Conservation (phyloP, 2,797 vertebrate genomes). For the Phaenicophaeus curvirostris region DNA sequence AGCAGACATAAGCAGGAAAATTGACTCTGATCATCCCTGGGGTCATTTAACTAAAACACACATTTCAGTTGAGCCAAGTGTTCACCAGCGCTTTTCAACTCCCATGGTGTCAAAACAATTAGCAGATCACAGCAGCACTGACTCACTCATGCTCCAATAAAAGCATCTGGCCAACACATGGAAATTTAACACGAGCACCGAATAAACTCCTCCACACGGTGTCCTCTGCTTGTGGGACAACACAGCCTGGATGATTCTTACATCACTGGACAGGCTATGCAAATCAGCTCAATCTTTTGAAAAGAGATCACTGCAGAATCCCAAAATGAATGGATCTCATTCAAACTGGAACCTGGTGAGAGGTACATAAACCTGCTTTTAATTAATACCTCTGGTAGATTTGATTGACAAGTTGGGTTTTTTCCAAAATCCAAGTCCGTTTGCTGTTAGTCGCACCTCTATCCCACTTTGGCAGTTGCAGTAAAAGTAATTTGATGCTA, state of each 20-base stretch:
- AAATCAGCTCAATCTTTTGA: background rate
- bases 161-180: slow-evolving; percentile 59
- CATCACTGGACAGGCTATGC: background rate
- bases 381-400: background rate
- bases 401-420: background rate
- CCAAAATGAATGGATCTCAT: background rate
- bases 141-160: background rate
- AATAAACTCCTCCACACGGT: background rate
- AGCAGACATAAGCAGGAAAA: slow-evolving; percentile 50
- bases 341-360: background rate
- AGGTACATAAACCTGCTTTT: background rate
- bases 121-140: slow-evolving; percentile 36
- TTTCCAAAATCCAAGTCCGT: background rate
- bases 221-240: background rate
- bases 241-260: background rate
- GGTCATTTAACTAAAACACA: slow-evolving; percentile 62
- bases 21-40: slow-evolving; percentile 57
- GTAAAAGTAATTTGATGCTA: background rate
- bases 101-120: slow-evolving; percentile 66
- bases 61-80: slow-evolving; percentile 48
- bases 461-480: background rate
- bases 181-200: background rate
- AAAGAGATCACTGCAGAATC: background rate
- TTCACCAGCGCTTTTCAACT: slow-evolving; percentile 40
- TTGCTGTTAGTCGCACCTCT: background rate